Base-by-base conservation (phyloP, 2,888 invertebrate genomes). In the Eumacrocentrus americanus region DNA sequence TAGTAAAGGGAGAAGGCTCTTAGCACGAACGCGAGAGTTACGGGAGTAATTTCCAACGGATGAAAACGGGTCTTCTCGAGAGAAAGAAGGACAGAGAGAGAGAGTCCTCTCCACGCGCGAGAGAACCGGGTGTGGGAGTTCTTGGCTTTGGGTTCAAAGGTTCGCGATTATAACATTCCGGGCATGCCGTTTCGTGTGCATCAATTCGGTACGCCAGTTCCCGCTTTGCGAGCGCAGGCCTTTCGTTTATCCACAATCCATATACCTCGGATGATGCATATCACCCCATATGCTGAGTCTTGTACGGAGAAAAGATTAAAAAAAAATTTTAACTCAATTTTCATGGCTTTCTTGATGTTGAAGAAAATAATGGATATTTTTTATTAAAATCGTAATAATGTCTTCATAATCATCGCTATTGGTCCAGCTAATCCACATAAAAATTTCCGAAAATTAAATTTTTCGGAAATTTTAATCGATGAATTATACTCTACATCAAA, bases 121-220 rank as follows among this genome's bases (percentile, higher is more conserved):
- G 68, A 67, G 60, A 63, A 66, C 70, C 68, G 75, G 75, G 77
- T 79, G 78, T 77, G 79, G 77, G 79, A 78, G 78, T 77, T 60
- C 71, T 75, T 66, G 70, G 72, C 69, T 74, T 72, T 68, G 72
- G 72, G 78, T 79, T 78, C 78, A 79, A 78, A 78, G 79, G 78
- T 79, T 78, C 70, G 74, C 78, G 78, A 78, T 79, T 79, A 79
- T 79, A 79, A 79, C 77, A 79, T 79, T 79, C 79, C 79, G 77
- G 77, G 76, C 74, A 76, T 75, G 76, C 77, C 73, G 76, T 78
- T 79, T 78, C 79, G 78, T 77, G 79, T 78, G 77, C 77, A 79
- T 78, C 78, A 77, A 79, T 79, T 79, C 78, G 78, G 79, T 79
- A 78, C 76, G 78, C 78, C 78, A 77, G 75, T 78, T 77, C 71